A percentile compares a stretch with the other conserved stretches of the same genome.
These are phyloP conservation scores for Omphaloscelis lunosa DNA, from an alignment of 2,888 invertebrate genomes.

Conservation along the genomic window DNA sequence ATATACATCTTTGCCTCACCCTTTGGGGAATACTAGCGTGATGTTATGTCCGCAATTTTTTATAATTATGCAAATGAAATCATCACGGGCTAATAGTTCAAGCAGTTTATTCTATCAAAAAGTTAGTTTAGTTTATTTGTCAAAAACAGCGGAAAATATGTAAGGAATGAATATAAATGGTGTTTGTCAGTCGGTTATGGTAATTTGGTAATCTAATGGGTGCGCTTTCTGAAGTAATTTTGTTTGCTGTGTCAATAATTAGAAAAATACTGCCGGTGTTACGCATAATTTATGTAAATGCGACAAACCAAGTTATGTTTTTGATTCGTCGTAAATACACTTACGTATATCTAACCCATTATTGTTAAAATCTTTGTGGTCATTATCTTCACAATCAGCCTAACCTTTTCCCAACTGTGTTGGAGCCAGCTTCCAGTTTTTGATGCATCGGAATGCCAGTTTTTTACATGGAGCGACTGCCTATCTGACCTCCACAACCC, in stretches of 20 bases:
- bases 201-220: constrained; percentile 40
- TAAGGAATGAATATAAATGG: constrained; percentile 17
- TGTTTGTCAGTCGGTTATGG: constrained; percentile 5
- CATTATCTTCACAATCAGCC: not conserved
- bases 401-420: not conserved
- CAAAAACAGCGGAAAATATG: constrained; percentile 27
- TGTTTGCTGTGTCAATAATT: constrained; percentile 37
- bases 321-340: not conserved
- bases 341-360: not conserved
- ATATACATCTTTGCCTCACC: not conserved
- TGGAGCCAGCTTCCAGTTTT: not conserved
- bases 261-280: constrained; percentile 15
- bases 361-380: not conserved
- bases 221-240: constrained; percentile 14
- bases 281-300: constrained; percentile 12
- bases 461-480: not conserved
- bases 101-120: too few relatives aligned
- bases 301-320: not conserved
- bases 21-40: too few relatives aligned
- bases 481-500: not conserved
- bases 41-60: not conserved
- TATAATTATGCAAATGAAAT: constrained; percentile 24
- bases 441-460: not conserved
- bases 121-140: not conserved
- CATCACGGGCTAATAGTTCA: not conserved